Percentiles rank a stretch among this genome's conserved stretches.
These are phyloP conservation scores for Drosophila bocqueti DNA, from an alignment of 1,140 invertebrate genomes.

Conservation along the genomic window DNA sequence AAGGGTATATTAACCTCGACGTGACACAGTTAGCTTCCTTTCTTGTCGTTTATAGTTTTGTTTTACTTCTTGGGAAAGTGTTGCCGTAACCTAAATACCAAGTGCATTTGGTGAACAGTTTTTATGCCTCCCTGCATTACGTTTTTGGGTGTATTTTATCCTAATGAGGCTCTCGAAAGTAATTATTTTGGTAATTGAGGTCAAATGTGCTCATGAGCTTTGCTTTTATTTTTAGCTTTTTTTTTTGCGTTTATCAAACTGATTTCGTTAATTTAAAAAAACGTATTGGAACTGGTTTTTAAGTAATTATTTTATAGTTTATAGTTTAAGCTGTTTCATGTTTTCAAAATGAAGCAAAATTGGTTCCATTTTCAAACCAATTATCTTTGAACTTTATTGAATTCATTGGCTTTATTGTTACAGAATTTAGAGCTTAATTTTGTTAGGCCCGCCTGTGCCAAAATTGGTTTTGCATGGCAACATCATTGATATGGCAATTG, in stretches of 20 bases:
- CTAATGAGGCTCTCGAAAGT: neutral
- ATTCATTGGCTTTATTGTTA: slow-evolving; percentile 26
- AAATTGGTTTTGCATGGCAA: slow-evolving; percentile 43
- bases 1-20: neutral
- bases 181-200: slow-evolving; percentile 2
- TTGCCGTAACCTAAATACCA: slow-evolving; percentile 12
- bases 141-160: neutral
- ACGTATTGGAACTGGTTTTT: neutral
- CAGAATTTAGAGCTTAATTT: slow-evolving; percentile 38
- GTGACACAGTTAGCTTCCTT: neutral
- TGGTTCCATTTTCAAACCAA: slow-evolving; percentile 14
- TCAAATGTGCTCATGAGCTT: neutral
- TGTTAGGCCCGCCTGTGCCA: slow-evolving; percentile 14
- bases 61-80: neutral
- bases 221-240: neutral
- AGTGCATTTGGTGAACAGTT: slow-evolving; percentile 1
- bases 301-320: neutral
- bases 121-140: neutral
- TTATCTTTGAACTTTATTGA: slow-evolving; percentile 21
- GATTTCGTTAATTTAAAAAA: neutral
- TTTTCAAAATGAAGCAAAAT: neutral
- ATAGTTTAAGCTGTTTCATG: neutral
- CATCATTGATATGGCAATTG: slow-evolving; percentile 68
- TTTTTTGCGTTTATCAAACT: neutral
- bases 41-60: neutral